phyloP scores from a whole-genome alignment of 2,888 invertebrate genomes.

The Synergus itoensis region DNA sequence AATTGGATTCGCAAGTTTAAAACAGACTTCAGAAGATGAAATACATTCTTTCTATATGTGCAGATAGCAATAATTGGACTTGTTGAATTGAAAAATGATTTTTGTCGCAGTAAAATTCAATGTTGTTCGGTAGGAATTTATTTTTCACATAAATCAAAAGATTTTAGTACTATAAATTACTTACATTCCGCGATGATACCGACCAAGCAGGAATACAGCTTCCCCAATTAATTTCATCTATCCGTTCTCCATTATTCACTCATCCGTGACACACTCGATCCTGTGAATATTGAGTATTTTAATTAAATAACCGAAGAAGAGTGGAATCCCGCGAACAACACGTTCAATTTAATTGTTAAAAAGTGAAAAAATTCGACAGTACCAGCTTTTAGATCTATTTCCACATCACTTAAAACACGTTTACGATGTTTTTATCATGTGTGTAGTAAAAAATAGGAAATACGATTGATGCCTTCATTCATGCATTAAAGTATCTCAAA shows the following conservation, averaged over 20 bases:
- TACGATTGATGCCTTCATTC: too few species aligned
- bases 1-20: neutral
- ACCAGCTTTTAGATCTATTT: too few species aligned
- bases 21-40: neutral
- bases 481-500: too few species aligned
- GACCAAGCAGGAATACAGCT: slow-evolving; percentile 29
- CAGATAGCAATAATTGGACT: neutral
- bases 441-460: too few species aligned
- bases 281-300: slow-evolving; percentile 39
- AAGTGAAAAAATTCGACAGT: neutral
- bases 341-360: neutral
- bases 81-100: neutral
- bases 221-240: slow-evolving; percentile 38
- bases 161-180: slow-evolving; percentile 36
- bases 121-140: neutral
- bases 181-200: slow-evolving; percentile 32
- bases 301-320: slow-evolving; percentile 23
- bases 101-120: neutral
- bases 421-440: too few species aligned
- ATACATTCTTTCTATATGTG: neutral
- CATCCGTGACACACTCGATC: slow-evolving; percentile 20
- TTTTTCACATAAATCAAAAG: slow-evolving; percentile 33
- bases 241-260: slow-evolving; percentile 41
- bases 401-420: too few species aligned
- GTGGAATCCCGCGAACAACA: neutral